phyloP scores from a whole-genome alignment of 2,113 vertebrate species.

The Nanorana parkeri region DNA sequence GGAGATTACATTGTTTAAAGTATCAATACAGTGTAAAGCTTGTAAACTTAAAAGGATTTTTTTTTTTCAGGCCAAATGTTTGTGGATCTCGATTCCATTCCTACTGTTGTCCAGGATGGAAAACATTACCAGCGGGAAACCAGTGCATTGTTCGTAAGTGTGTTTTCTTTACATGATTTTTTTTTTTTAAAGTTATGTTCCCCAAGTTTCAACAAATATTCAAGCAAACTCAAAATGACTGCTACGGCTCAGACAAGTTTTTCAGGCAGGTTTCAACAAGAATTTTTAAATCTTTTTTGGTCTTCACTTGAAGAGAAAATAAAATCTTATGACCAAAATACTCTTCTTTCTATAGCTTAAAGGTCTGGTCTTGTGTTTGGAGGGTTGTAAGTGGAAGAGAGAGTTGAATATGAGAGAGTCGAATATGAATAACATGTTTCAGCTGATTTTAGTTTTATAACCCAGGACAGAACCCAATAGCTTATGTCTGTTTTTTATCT shows the following conservation, averaged over 20 bases:
- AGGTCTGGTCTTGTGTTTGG: slow-evolving; percentile 12
- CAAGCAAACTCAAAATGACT: too few species aligned
- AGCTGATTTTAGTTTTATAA: slow-evolving; percentile 29
- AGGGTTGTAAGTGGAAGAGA: background rate
- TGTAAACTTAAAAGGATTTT: slow-evolving; percentile 11
- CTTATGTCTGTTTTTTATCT: slow-evolving; percentile 7
- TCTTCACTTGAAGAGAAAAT: too few species aligned
- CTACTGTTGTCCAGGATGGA: slow-evolving; percentile 98
- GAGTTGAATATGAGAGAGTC: background rate
- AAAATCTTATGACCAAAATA: background rate
- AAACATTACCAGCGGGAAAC: slow-evolving; percentile 94
- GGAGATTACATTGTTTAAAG: background rate
- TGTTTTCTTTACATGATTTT: background rate
- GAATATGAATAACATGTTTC: slow-evolving; percentile 6
- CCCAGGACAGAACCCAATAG: background rate
- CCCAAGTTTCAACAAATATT: too few species aligned
- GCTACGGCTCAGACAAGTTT: too few species aligned
- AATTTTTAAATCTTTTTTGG: too few species aligned
- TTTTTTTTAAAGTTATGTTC: too few species aligned
- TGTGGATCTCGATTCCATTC: slow-evolving; percentile 98
- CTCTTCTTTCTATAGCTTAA: slow-evolving; percentile 31
- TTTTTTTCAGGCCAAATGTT: slow-evolving; percentile 87
- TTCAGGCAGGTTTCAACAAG: too few species aligned
- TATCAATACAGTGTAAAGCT: background rate
- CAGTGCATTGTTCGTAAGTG: slow-evolving; percentile 99